A percentile compares a stretch with the other conserved stretches of the same genome.
Conservation (phyloP, 1,140 invertebrate genomes). For the Acromyrmex echinatior region DNA sequence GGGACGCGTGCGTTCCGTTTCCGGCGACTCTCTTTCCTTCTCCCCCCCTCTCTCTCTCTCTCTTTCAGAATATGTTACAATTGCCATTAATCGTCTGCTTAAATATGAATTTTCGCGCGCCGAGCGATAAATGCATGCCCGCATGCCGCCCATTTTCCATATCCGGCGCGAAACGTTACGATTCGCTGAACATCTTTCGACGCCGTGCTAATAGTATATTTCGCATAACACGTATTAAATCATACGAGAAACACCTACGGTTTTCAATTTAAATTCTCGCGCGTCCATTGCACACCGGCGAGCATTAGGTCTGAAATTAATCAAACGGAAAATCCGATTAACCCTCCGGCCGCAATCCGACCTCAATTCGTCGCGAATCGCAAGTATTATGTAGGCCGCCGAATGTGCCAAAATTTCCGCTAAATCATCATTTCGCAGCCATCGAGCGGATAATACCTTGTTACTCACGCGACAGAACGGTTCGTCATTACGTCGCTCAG, state of each 20-base stretch:
- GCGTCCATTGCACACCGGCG: neutral
- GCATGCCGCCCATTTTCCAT: neutral
- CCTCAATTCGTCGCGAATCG: slow-evolving; percentile 34
- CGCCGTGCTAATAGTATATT: slow-evolving; percentile 6
- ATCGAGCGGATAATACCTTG: slow-evolving; percentile 16
- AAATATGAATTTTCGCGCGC: slow-evolving; percentile 31
- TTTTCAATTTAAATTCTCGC: slow-evolving; percentile 44
- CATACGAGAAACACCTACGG: slow-evolving; percentile 26
- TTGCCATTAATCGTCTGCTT: neutral
- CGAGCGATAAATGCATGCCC: neutral
- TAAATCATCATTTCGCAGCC: slow-evolving; percentile 20
- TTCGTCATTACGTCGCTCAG: neutral
- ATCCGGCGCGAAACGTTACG: slow-evolving; percentile 18
- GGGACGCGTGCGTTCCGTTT: neutral
- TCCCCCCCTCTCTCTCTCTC: neutral
- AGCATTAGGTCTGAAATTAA: slow-evolving; percentile 42
- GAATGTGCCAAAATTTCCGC: slow-evolving; percentile 35
- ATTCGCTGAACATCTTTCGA: slow-evolving; percentile 12
- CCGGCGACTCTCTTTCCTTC: neutral
- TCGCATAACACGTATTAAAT: slow-evolving; percentile 27
- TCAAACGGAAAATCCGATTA: slow-evolving; percentile 59
- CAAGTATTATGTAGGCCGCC: slow-evolving; percentile 13
- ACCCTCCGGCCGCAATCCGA: slow-evolving; percentile 33
- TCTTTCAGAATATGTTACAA: neutral
- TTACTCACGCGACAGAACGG: neutral